Base-by-base conservation (phyloP, 2,888 invertebrate species). In the Bruchidius siliquastri region DNA sequence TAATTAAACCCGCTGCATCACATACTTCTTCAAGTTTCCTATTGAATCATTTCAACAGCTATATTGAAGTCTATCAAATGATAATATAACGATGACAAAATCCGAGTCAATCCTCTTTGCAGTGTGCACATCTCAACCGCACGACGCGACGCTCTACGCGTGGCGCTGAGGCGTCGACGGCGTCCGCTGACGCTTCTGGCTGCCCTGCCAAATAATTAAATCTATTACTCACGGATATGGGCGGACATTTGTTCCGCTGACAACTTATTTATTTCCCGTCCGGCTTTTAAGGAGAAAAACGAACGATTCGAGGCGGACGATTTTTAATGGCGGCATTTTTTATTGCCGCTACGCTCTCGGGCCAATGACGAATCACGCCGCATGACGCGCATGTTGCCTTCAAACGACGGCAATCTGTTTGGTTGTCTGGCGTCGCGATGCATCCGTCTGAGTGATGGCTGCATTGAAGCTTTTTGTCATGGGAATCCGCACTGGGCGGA, bases 121-220 rank as follows among this genome's bases (percentile, higher is more conserved):
- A 13, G 18, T 13, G 49, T 13, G 49, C n/a, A 49, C 18, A 8
- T 1, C 18, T 13, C 49, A 4, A 49, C 49, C 49, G 49, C 49
- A 4, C 49, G 1, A 49, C 26, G 1, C 49, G 18, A 49, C 49
- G 13, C 49, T 18, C 18, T 3, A 49, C 49, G 49, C 49, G 49
- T 49, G 49, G 49, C 49, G 10, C 1, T 13, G 49, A 13, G 18
- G 49, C 49, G 8, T 26, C 26, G 26, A 8, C 8, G 3, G 26
- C 26, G 26, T 49, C 49, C 6, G 49, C 18, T 49, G 49, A 49
- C 49, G 49, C 72, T 76, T 71, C 26, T 75, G 49, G 49, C 49
- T 49, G 74, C 73, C 72, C 77, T 77, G 77, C 78, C 78, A 78
- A 80, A 78, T 80, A 81, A 80, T 81, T 80, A 79, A 81, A 80